Conservation (phyloP, 2,888 invertebrate genomes). For the Drosophila maculinotata region DNA sequence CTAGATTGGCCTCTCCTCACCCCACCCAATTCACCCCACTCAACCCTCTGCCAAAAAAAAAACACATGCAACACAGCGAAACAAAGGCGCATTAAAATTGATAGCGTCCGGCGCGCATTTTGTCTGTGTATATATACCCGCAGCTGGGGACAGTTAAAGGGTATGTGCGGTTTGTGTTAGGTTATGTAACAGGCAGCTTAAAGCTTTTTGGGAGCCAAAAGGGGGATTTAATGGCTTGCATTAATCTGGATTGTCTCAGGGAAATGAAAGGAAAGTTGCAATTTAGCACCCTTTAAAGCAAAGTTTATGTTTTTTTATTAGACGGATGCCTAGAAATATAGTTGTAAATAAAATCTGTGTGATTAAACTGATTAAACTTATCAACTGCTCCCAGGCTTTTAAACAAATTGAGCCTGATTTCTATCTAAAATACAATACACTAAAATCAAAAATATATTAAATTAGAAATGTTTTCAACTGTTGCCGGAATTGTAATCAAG, state of each 20-base stretch:
- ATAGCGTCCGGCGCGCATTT: constrained; percentile 64
- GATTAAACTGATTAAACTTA: too few relatives aligned
- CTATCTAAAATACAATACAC: too few relatives aligned
- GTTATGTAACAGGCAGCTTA: neutral
- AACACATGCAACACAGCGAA: constrained; percentile 36
- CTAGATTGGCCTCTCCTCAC: constrained; percentile 1
- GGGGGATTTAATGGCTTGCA: neutral
- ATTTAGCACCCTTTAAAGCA: neutral
- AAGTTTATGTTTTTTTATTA: too few relatives aligned
- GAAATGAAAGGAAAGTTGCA: neutral
- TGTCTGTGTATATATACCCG: constrained; percentile 14
- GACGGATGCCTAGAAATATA: too few relatives aligned
- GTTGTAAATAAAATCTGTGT: too few relatives aligned
- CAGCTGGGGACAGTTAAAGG: neutral
- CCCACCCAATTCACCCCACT: neutral
- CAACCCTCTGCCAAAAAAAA: constrained; percentile 33
- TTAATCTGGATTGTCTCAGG: neutral
- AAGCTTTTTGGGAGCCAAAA: neutral
- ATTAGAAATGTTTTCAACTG: too few relatives aligned
- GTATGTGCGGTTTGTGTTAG: constrained; percentile 18
- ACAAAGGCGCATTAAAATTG: constrained; percentile 76
- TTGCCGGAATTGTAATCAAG: too few relatives aligned
- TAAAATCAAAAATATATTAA: too few relatives aligned
- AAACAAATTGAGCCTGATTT: too few relatives aligned
- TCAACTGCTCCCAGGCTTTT: too few relatives aligned